Evolutionary conservation across 53 echinoderm and acorn worm genomes (phyloP).

Genomic region (Pentamera pediparva): DNA sequence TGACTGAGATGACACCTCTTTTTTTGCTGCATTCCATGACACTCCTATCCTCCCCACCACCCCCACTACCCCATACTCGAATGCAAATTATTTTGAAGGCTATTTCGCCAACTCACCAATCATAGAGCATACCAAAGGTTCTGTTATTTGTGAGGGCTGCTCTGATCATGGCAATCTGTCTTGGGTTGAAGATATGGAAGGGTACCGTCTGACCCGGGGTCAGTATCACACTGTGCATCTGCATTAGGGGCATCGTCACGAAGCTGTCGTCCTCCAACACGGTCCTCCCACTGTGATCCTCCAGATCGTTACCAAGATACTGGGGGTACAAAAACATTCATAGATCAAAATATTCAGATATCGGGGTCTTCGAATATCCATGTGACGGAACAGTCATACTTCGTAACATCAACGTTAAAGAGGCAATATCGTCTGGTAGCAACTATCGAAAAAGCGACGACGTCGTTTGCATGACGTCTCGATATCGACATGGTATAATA

Average conservation of each 20-base stretch:
- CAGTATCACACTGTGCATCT: conserved; percentile 73
- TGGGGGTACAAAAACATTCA: neutral
- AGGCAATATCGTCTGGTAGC: neutral
- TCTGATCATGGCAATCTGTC: conserved; percentile 86
- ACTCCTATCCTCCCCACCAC: too few relatives aligned
- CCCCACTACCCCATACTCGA: too few relatives aligned
- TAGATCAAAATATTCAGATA: too few relatives aligned
- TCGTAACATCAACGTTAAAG: neutral
- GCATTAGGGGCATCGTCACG: conserved; percentile 70
- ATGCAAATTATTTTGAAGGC: too few relatives aligned
- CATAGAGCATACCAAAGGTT: conserved; percentile 92
- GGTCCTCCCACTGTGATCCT: conserved; percentile 96
- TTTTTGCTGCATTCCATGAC: too few relatives aligned
- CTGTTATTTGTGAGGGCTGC: conserved; percentile 82
- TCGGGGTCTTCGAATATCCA: too few relatives aligned
- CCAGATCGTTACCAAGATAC: conserved; percentile 90
- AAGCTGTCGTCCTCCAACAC: conserved; percentile 89
- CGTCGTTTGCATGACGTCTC: too few relatives aligned
- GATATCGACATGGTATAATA: too few relatives aligned
- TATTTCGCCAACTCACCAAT: conserved; percentile 61
- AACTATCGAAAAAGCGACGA: neutral
- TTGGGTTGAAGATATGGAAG: conserved; percentile 82
- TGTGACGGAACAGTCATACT: too few relatives aligned
- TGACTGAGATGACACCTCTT: too few relatives aligned
- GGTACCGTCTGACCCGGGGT: conserved; percentile 93